Conservation (phyloP, 2,888 invertebrate genomes). For the Plagodis pulveraria region DNA sequence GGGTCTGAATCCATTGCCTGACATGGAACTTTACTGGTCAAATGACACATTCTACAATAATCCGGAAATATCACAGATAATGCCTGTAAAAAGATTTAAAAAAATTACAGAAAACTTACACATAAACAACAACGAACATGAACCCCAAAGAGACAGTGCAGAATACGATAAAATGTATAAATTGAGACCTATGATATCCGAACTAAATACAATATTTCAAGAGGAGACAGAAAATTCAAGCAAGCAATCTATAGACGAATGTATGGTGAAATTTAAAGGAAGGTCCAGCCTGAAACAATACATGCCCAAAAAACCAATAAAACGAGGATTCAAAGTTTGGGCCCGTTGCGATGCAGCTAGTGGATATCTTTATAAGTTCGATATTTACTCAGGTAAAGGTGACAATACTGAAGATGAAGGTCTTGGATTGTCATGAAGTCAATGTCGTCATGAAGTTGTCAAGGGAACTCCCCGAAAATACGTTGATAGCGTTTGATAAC, state of each 20-base stretch:
- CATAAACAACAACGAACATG: background rate
- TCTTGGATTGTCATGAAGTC: background rate
- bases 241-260: background rate
- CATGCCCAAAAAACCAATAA: background rate
- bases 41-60: background rate
- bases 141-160: background rate
- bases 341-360: background rate
- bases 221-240: background rate
- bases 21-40: background rate
- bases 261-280: background rate
- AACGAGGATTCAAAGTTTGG: constrained; percentile 1
- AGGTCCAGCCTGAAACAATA: background rate
- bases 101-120: background rate
- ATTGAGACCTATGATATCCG: background rate
- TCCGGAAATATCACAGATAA: background rate
- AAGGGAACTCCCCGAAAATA: background rate
- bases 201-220: background rate
- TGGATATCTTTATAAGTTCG: background rate
- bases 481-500: background rate
- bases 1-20: background rate
- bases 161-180: background rate
- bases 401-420: background rate
- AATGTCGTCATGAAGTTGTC: background rate
- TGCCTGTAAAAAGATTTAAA: background rate
- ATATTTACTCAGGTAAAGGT: background rate